These are phyloP conservation scores for Tachysurus vachellii DNA, from an alignment of 2,113 vertebrate species.

Conservation along the genomic window DNA sequence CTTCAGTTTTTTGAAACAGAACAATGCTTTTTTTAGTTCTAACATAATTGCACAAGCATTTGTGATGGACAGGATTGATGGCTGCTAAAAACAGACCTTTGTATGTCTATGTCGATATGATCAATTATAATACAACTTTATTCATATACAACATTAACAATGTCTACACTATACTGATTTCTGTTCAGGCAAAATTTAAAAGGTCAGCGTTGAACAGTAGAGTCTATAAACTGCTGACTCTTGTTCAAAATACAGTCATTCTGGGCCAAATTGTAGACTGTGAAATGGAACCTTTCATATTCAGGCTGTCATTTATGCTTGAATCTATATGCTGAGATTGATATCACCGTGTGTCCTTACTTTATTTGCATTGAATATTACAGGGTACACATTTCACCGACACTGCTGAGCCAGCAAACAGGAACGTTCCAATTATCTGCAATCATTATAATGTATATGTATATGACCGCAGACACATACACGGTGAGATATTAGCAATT, in stretches of 20 bases:
- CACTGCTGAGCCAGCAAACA: conserved; percentile 23
- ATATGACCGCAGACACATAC: neutral
- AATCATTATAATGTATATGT: neutral
- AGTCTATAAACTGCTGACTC: neutral
- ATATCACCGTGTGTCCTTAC: neutral
- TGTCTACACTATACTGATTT: neutral
- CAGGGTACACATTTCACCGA: neutral
- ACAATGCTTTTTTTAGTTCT: neutral
- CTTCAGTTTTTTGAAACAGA: neutral
- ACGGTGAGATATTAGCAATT: neutral
- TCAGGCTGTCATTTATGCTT: neutral
- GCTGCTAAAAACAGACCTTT: no score
- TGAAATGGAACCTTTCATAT: neutral
- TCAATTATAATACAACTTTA: no score
- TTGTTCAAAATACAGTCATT: neutral
- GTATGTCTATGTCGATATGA: no score
- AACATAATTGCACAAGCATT: neutral
- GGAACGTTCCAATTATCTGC: conserved; percentile 13
- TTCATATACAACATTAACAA: no score
- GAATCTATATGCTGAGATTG: neutral
- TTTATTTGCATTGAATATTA: neutral
- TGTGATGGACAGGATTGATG: no score
- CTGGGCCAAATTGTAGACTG: neutral
- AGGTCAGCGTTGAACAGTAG: neutral
- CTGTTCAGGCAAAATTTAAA: neutral